Conservation (phyloP, 1,140 invertebrate species). For the Drosophila azteca region DNA sequence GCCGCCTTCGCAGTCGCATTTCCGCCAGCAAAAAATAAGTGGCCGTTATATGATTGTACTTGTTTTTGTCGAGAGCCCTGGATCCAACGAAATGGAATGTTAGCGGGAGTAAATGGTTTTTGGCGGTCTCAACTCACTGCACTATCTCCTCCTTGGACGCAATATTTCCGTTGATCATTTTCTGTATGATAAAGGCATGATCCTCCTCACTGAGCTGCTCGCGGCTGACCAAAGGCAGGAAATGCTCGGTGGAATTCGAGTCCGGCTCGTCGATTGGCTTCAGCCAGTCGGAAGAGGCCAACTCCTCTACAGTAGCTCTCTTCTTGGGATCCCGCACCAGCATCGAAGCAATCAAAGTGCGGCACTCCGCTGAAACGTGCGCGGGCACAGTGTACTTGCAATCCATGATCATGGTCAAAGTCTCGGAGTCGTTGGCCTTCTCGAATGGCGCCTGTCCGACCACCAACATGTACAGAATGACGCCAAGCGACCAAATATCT, state of each 20-base stretch:
- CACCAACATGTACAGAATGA: constrained; percentile 99
- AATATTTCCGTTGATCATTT: constrained; percentile 98
- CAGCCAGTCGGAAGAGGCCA: constrained; percentile 95
- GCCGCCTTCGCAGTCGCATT: constrained; percentile 91
- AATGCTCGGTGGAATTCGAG: constrained; percentile 84
- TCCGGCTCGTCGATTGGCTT: constrained; percentile 82
- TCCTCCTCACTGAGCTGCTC: constrained; percentile 96
- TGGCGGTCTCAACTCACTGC: constrained; percentile 86
- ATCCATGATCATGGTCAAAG: constrained; percentile 99
- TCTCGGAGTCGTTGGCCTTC: constrained; percentile 99
- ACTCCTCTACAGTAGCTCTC: constrained; percentile 94
- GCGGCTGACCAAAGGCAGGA: constrained; percentile 91
- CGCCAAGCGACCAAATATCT: constrained; percentile 99
- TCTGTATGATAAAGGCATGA: constrained; percentile 95
- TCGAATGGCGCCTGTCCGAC: constrained; percentile 98
- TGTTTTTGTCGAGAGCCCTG: constrained; percentile 96
- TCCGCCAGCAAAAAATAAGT: constrained; percentile 99
- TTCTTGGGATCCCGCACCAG: constrained; percentile 95
- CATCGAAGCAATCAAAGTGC: constrained; percentile 95
- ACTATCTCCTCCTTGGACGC: constrained; percentile 96
- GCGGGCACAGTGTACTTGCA: constrained; percentile 98
- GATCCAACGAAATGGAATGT: constrained; percentile 58
- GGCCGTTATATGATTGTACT: constrained; percentile 99
- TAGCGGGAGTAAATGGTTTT: background rate
- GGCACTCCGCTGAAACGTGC: constrained; percentile 93